Evolutionary conservation across 2,888 invertebrate species (phyloP).

Genomic region (Ectemnius cavifrons): DNA sequence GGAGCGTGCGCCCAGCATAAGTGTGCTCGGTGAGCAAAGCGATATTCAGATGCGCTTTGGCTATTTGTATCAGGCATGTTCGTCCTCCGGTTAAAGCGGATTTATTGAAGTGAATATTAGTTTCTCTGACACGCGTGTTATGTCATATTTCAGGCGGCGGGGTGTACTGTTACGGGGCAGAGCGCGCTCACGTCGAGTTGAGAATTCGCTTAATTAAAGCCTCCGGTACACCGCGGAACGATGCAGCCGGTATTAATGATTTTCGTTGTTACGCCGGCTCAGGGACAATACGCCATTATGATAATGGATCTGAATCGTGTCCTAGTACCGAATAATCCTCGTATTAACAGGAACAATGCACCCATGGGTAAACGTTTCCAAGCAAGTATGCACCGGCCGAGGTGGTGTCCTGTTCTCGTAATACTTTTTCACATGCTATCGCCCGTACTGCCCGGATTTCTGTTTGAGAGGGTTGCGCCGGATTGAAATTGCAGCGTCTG

Average conservation of each 20-base stretch:
- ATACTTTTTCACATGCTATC: too few relatives aligned
- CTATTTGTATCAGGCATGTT: too few relatives aligned
- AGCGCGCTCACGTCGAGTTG: constrained; percentile 9
- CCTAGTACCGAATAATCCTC: not conserved
- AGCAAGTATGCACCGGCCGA: too few relatives aligned
- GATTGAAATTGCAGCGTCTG: too few relatives aligned
- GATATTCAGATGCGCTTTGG: too few relatives aligned
- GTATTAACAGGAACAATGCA: not conserved
- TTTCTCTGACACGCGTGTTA: not conserved
- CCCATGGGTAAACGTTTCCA: not conserved
- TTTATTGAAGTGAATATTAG: constrained; percentile 1
- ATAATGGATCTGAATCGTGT: constrained; percentile 9
- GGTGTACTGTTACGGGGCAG: constrained; percentile 1
- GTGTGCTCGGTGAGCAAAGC: constrained; percentile 19
- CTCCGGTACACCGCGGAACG: constrained; percentile 20
- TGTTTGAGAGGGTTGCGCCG: too few relatives aligned
- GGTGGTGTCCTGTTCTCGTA: too few relatives aligned
- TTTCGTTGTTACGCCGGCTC: constrained; percentile 29
- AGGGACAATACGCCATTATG: constrained; percentile 24
- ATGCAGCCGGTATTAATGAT: constrained; percentile 40
- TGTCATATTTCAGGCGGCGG: constrained; percentile 4
- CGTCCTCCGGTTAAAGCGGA: too few relatives aligned
- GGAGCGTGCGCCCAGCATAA: constrained; percentile 30
- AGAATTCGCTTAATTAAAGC: constrained; percentile 40
- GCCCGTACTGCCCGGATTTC: too few relatives aligned